These are phyloP conservation scores for Archilochus colubris DNA, from an alignment of 2,113 vertebrate species.

Conservation along the genomic window DNA sequence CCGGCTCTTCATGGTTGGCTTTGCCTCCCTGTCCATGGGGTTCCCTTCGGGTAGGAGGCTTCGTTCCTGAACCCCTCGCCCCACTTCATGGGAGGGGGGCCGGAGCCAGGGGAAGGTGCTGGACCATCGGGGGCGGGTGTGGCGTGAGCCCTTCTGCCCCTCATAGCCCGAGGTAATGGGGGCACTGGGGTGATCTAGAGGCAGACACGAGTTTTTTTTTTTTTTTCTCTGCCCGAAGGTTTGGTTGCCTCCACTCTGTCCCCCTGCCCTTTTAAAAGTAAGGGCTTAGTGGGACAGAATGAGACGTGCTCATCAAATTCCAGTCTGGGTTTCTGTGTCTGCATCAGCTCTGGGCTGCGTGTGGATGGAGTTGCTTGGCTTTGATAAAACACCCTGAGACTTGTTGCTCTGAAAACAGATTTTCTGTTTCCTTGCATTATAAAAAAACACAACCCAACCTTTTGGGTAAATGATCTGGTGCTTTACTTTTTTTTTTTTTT, in stretches of 20 bases:
- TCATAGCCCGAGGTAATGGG: background rate
- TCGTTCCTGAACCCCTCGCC: background rate
- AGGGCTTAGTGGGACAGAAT: background rate
- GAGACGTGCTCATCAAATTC: background rate
- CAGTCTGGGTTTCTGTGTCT: background rate
- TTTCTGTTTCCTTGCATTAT: background rate
- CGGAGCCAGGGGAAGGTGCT: background rate
- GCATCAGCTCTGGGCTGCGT: background rate
- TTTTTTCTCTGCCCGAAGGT: background rate
- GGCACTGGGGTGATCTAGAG: background rate
- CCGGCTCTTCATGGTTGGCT: background rate
- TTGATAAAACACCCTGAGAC: background rate
- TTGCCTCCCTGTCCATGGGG: background rate
- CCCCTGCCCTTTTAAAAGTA: background rate
- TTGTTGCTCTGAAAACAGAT: conserved; percentile 31
- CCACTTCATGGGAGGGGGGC: background rate
- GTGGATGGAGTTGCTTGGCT: background rate
- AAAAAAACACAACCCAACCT: background rate
- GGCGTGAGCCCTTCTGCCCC: background rate
- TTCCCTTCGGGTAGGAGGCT: background rate
- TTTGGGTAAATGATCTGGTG: background rate
- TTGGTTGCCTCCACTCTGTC: background rate
- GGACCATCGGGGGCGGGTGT: background rate
- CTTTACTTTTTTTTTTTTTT: background rate
- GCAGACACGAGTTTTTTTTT: background rate